A percentile compares a stretch with the other conserved stretches of the same genome.
Evolutionary conservation across 2,888 invertebrate species (phyloP).

Genomic region (Dasypogon diadema): DNA sequence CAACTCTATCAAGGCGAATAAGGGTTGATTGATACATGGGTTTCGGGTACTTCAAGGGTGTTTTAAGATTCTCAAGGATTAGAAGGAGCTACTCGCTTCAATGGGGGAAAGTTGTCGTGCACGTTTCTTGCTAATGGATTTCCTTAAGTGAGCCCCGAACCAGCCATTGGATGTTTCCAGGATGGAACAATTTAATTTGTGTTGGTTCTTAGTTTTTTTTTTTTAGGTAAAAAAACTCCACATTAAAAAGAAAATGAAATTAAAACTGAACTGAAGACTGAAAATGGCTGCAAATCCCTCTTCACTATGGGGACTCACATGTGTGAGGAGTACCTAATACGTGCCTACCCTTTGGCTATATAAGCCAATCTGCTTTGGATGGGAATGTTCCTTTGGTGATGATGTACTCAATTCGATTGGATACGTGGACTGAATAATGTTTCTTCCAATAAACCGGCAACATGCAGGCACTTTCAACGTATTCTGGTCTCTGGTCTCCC

Average conservation of each 20-base stretch:
- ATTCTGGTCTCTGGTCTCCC: neutral
- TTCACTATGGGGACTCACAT: slow-evolving; percentile 14
- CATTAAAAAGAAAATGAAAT: slow-evolving; percentile 37
- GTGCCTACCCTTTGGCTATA: slow-evolving; percentile 49
- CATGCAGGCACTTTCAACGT: slow-evolving; percentile 17
- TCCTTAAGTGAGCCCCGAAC: slow-evolving; percentile 41
- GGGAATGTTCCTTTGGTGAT: slow-evolving; percentile 40
- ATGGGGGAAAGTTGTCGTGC: slow-evolving; percentile 24
- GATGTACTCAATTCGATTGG: slow-evolving; percentile 50
- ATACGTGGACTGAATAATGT: slow-evolving; percentile 50
- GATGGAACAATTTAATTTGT: slow-evolving; percentile 51
- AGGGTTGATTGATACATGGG: slow-evolving; percentile 42
- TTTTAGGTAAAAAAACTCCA: slow-evolving; percentile 12
- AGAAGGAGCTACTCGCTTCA: neutral
- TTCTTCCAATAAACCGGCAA: slow-evolving; percentile 35
- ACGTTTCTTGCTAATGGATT: slow-evolving; percentile 51
- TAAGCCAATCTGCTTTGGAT: slow-evolving; percentile 30
- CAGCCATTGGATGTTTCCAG: slow-evolving; percentile 25
- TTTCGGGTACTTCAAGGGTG: slow-evolving; percentile 9
- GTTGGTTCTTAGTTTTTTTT: slow-evolving; percentile 27
- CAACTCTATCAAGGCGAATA: neutral
- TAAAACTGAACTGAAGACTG: slow-evolving; percentile 42
- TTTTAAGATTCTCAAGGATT: slow-evolving; percentile 29
- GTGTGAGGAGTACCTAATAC: slow-evolving; percentile 31
- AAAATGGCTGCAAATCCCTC: slow-evolving; percentile 41